Percentiles rank a stretch among this genome's conserved stretches.
phyloP scores from a whole-genome alignment of 2,113 vertebrate species.

The Amia ocellicauda region DNA sequence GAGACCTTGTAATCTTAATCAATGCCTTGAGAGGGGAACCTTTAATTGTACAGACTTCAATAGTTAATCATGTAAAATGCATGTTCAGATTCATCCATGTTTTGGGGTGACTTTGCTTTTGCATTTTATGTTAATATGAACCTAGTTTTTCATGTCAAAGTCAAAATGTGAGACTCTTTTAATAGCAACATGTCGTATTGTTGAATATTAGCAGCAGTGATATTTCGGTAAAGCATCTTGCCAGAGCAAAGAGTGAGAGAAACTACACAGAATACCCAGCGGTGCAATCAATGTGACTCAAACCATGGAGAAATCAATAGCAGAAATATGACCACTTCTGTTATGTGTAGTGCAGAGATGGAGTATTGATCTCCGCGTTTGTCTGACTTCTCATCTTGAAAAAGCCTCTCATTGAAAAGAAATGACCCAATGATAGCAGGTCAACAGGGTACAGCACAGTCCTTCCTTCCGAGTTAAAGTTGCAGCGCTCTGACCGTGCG shows the following conservation, averaged over 20 bases:
- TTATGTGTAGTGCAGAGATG: slow-evolving; percentile 33
- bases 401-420: slow-evolving; percentile 44
- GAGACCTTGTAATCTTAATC: too few relatives aligned
- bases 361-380: slow-evolving; percentile 47
- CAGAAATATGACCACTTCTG: slow-evolving; percentile 8
- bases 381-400: slow-evolving; percentile 23
- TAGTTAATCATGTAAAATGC: too few relatives aligned
- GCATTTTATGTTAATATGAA: too few relatives aligned
- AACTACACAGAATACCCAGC: slow-evolving; percentile 6
- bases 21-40: too few relatives aligned
- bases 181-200: too few relatives aligned
- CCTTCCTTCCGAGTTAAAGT: background rate
- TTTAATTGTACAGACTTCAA: too few relatives aligned
- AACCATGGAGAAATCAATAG: slow-evolving; percentile 12
- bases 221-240: background rate
- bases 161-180: too few relatives aligned
- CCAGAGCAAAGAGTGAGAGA: background rate
- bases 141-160: too few relatives aligned
- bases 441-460: slow-evolving; percentile 7
- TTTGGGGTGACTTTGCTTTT: too few relatives aligned
- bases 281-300: slow-evolving; percentile 17
- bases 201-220: background rate
- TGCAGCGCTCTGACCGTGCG: too few relatives aligned
- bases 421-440: slow-evolving; percentile 49
- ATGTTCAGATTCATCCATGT: too few relatives aligned